Conservation (phyloP, 2,888 invertebrate species). For the Deilephila porcellus region DNA sequence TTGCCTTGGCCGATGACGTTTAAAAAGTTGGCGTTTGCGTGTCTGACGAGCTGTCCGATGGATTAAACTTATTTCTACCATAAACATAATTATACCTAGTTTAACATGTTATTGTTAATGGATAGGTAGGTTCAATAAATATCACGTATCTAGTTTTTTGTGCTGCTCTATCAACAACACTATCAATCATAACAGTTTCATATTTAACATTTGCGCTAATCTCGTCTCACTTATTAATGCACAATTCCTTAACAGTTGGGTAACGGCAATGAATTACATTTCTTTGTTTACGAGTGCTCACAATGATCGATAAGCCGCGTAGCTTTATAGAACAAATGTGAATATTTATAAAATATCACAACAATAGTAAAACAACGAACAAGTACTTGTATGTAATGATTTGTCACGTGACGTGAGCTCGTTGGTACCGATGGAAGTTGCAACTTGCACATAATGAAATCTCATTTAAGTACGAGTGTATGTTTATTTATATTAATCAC, state of each 20-base stretch:
- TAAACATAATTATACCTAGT: constrained; percentile 66
- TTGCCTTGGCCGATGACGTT: constrained; percentile 38
- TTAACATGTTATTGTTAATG: constrained; percentile 69
- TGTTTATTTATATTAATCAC: constrained; percentile 24
- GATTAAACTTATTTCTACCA: constrained; percentile 72
- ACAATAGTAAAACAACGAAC: neutral
- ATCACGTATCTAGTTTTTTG: constrained; percentile 56
- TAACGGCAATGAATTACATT: neutral
- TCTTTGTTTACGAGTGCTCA: neutral
- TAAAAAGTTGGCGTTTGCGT: constrained; percentile 64
- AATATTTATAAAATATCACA: constrained; percentile 10
- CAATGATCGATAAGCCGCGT: neutral
- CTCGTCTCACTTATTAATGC: neutral
- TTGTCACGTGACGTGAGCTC: neutral
- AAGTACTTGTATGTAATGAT: neutral
- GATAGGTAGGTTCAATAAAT: constrained; percentile 70
- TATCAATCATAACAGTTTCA: constrained; percentile 41
- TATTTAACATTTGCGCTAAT: constrained; percentile 12
- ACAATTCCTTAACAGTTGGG: neutral
- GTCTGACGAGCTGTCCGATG: constrained; percentile 63
- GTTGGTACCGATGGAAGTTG: neutral
- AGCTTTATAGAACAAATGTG: neutral
- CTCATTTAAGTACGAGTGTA: neutral
- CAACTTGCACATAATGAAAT: neutral
- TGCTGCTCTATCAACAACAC: constrained; percentile 41